A percentile compares a stretch with the other conserved stretches of the same genome.
Evolutionary conservation across 92 coral and sea anemone genomes (phyloP).

Genomic region (Plumapathes pennacea): DNA sequence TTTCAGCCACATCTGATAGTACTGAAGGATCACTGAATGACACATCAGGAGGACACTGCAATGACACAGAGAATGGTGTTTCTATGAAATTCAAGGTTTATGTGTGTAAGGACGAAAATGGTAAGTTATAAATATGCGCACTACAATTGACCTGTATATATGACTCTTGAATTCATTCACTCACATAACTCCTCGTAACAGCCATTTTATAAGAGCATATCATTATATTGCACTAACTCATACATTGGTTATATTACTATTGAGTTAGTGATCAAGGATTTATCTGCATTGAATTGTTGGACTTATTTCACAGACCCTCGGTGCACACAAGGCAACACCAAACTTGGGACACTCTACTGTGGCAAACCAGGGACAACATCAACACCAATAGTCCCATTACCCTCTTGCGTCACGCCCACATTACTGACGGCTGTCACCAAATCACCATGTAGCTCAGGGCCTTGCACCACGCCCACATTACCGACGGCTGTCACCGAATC

Average conservation of each 20-base stretch:
- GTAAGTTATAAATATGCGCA: too few species aligned
- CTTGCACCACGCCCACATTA: too few species aligned
- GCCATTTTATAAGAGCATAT: too few species aligned
- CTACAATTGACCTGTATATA: too few species aligned
- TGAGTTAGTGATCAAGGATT: too few species aligned
- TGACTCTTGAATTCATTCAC: too few species aligned
- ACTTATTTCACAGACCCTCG: too few species aligned
- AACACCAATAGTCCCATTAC: background rate
- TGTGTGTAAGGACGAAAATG: conserved; percentile 21
- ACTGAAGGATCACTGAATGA: conserved; percentile 20
- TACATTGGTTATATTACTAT: too few species aligned
- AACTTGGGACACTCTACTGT: background rate
- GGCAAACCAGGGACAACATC: background rate
- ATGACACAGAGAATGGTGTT: conserved; percentile 1
- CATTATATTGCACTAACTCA: too few species aligned
- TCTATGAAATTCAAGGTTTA: conserved; percentile 33
- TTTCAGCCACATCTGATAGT: conserved; percentile 34
- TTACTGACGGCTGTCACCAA: background rate
- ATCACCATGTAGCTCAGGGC: background rate
- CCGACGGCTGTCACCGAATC: background rate
- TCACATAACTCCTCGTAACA: too few species aligned
- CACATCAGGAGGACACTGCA: conserved; percentile 24
- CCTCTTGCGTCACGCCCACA: background rate
- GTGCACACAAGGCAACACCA: background rate
- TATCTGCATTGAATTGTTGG: too few species aligned